These are phyloP conservation scores for Proales similis DNA, from an alignment of 1,140 invertebrate species.

Conservation along the genomic window DNA sequence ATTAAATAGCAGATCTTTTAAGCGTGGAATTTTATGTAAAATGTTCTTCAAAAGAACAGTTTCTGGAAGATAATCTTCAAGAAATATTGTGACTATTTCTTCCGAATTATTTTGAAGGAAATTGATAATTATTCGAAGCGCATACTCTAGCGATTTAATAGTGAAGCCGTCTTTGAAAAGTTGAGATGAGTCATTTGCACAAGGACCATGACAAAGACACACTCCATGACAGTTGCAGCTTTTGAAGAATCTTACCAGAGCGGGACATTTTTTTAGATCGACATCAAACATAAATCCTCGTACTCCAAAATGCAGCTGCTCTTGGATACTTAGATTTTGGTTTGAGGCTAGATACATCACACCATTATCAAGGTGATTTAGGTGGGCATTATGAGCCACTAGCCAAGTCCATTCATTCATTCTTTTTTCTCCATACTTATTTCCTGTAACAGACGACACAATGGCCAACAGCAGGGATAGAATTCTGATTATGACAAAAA, in stretches of 20 bases:
- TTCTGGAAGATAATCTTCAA: constrained; percentile 24
- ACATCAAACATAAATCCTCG: constrained; percentile 32
- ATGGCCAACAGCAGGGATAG: too few species aligned
- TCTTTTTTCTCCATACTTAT: constrained; percentile 5
- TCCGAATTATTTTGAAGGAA: constrained; percentile 22
- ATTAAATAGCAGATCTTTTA: constrained; percentile 22
- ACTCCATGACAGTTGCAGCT: constrained; percentile 25
- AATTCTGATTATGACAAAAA: too few species aligned
- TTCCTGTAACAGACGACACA: too few species aligned
- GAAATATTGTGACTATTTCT: constrained; percentile 20
- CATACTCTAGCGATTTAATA: constrained; percentile 25
- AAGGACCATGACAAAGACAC: constrained; percentile 26
- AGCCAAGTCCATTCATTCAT: constrained; percentile 25
- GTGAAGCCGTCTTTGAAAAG: constrained; percentile 26
- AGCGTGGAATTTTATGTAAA: neutral
- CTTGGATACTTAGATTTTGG: constrained; percentile 17
- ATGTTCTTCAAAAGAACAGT: constrained; percentile 9
- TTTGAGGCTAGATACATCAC: constrained; percentile 13
- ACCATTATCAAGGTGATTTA: constrained; percentile 16
- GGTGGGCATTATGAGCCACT: constrained; percentile 27
- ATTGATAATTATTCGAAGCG: constrained; percentile 8
- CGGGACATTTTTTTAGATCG: constrained; percentile 3
- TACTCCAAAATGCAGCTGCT: constrained; percentile 14
- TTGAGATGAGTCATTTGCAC: neutral
- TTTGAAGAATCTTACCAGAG: neutral